A percentile compares a stretch with the other conserved stretches of the same genome.
These are phyloP conservation scores for Sisyra terminalis DNA, from an alignment of 2,888 invertebrate genomes.

Conservation along the genomic window DNA sequence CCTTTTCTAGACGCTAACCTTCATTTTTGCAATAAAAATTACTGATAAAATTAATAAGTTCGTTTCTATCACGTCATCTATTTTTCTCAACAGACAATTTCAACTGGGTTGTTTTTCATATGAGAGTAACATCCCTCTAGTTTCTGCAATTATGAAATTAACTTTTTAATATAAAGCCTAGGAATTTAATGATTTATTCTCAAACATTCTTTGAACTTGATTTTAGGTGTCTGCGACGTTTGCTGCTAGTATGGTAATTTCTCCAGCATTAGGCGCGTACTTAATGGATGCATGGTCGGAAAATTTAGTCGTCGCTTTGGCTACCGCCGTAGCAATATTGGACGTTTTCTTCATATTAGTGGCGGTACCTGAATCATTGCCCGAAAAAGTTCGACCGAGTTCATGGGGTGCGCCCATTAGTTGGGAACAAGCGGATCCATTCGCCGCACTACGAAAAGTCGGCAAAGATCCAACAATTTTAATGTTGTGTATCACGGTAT, in stretches of 20 bases:
- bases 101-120: too few species aligned
- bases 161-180: too few species aligned
- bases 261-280: conserved; percentile 88
- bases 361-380: conserved; percentile 94
- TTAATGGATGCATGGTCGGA: conserved; percentile 56
- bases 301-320: conserved; percentile 80
- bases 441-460: conserved; percentile 79
- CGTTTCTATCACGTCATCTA: too few species aligned
- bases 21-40: too few species aligned
- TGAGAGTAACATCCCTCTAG: too few species aligned
- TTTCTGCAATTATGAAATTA: too few species aligned
- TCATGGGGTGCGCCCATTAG: conserved; percentile 79
- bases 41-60: too few species aligned
- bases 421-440: conserved; percentile 98
- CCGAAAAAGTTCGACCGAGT: conserved; percentile 72
- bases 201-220: conserved; percentile 6
- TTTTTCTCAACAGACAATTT: too few species aligned
- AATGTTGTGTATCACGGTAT: conserved; percentile 93
- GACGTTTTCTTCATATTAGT: conserved; percentile 98
- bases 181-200: not conserved
- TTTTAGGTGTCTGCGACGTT: conserved; percentile 83
- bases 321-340: conserved; percentile 86
- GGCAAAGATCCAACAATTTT: conserved; percentile 91
- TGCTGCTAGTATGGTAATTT: conserved; percentile 97
- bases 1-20: too few species aligned